phyloP scores from a whole-genome alignment of 2,888 invertebrate genomes.

The Lasius platythorax region DNA sequence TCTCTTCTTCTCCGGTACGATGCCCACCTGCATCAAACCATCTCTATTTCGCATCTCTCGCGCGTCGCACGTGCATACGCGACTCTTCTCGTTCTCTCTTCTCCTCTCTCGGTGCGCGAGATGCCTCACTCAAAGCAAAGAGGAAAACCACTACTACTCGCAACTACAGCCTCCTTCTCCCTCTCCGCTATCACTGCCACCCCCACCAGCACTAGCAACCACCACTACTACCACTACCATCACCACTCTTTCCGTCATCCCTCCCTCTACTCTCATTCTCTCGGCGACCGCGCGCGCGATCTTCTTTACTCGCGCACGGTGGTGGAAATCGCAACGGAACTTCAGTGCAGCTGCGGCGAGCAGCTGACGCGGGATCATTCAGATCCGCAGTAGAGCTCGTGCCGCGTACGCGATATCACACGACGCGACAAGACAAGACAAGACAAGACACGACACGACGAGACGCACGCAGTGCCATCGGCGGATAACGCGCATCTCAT shows the following conservation, averaged over 20 bases:
- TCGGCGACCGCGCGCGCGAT: conserved; percentile 55
- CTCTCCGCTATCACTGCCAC: conserved; percentile 62
- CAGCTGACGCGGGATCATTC: conserved; percentile 83
- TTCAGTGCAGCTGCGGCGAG: conserved; percentile 84
- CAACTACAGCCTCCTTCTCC: conserved; percentile 50
- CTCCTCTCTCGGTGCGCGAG: conserved; percentile 11
- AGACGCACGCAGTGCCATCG: background rate
- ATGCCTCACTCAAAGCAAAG: conserved; percentile 31
- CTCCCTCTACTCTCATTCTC: conserved; percentile 57
- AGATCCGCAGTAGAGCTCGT: conserved; percentile 49
- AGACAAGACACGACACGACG: background rate
- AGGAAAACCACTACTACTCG: conserved; percentile 41
- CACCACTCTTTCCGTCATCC: conserved; percentile 48
- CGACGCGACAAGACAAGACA: background rate
- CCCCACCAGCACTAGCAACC: conserved; percentile 51
- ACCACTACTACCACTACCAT: conserved; percentile 57
- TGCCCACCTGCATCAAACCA: conserved; percentile 33
- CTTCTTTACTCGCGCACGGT: conserved; percentile 59
- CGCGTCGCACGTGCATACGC: conserved; percentile 44
- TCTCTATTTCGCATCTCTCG: background rate
- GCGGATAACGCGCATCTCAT: background rate
- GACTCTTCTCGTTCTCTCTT: conserved; percentile 18
- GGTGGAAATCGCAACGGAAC: conserved; percentile 78
- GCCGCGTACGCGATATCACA: conserved; percentile 44
- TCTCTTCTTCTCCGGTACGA: conserved; percentile 3